phyloP scores from a whole-genome alignment of 1,140 invertebrate genomes.

The Drosophila sp. region DNA sequence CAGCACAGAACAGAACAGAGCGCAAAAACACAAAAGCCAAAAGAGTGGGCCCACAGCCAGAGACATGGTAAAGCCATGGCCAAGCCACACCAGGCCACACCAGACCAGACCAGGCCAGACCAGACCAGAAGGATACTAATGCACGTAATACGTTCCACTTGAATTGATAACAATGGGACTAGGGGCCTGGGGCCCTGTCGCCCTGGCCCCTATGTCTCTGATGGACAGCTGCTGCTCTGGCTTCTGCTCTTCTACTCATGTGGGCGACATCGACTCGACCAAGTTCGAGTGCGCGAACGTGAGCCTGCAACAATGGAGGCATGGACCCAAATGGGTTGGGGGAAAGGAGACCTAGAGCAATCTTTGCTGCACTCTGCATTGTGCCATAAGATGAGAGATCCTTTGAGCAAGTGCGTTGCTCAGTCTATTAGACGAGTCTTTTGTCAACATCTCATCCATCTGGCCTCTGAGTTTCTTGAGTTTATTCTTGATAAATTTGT shows the following conservation, averaged over 20 bases:
- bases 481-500: constrained; percentile 46
- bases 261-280: constrained; percentile 23
- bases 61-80: constrained; percentile 9
- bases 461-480: not conserved
- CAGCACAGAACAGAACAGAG: constrained; percentile 10
- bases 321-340: not conserved
- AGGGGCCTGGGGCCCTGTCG: constrained; percentile 2
- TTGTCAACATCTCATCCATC: constrained; percentile 30
- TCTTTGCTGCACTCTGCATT: constrained; percentile 50
- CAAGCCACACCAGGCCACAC: not conserved
- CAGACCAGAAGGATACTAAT: constrained; percentile 64
- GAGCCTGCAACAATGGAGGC: constrained; percentile 40
- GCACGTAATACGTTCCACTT: constrained; percentile 79
- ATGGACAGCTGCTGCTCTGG: constrained; percentile 20
- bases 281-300: constrained; percentile 52
- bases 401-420: constrained; percentile 40
- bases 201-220: not conserved
- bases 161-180: constrained; percentile 59
- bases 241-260: constrained; percentile 26
- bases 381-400: not conserved
- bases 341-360: constrained; percentile 26
- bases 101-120: constrained; percentile 19
- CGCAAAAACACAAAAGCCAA: constrained; percentile 41
- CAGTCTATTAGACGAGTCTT: constrained; percentile 48
- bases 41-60: constrained; percentile 31